Evolutionary conservation across 2,113 vertebrate species (phyloP).

Genomic region (Psephotus haematonotus): DNA sequence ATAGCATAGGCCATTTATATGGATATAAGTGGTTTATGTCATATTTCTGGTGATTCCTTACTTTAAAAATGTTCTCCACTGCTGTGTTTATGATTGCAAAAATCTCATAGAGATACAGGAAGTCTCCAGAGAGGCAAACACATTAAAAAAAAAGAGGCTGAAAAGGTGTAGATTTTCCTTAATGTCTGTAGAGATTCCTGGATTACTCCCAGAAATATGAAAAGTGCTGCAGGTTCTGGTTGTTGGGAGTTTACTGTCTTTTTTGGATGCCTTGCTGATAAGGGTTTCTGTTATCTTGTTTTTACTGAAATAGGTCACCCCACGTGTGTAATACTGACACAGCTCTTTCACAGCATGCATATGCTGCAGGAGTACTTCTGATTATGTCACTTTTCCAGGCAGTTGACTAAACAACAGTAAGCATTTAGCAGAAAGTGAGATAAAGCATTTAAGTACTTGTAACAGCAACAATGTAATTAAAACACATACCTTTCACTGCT

Average conservation of each 20-base stretch:
- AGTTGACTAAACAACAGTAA: background rate
- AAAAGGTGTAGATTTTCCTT: background rate
- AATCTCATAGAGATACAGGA: background rate
- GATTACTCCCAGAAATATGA: fast-evolving
- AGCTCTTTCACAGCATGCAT: background rate
- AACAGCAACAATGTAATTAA: background rate
- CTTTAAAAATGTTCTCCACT: background rate
- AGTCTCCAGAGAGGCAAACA: background rate
- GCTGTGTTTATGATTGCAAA: background rate
- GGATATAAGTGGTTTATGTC: background rate
- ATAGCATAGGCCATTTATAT: background rate
- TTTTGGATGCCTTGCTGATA: background rate
- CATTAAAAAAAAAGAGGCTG: background rate
- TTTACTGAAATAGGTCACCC: background rate
- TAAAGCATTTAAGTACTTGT: background rate
- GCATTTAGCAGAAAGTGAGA: background rate
- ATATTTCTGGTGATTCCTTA: background rate
- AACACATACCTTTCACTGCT: background rate
- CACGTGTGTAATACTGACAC: background rate
- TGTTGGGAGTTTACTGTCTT: background rate
- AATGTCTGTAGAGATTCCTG: background rate
- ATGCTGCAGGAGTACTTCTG: background rate
- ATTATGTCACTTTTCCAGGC: background rate
- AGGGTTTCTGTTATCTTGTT: background rate
- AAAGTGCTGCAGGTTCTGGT: background rate